These are phyloP conservation scores for Bolinopsis microptera DNA, from an alignment of 37 sponge, comb jelly and placozoan genomes.

Conservation along the genomic window DNA sequence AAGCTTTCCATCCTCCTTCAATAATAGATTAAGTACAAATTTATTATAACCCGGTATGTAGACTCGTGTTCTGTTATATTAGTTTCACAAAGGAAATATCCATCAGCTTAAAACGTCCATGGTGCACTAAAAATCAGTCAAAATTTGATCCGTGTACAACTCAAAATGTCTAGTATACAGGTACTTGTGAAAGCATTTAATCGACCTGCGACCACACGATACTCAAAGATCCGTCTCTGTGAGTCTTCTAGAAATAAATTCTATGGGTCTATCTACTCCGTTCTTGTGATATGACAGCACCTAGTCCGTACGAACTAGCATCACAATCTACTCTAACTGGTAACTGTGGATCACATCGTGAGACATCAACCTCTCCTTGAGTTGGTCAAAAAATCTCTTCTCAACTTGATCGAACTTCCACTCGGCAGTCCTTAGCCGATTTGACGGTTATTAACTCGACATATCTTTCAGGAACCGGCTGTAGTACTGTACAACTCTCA, in stretches of 20 bases:
- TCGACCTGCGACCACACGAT: too few species aligned
- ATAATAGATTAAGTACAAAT: too few species aligned
- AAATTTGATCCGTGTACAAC: too few species aligned
- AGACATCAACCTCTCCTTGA: not conserved
- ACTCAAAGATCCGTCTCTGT: conserved; percentile 60
- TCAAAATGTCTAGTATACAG: too few species aligned
- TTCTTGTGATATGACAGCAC: conserved; percentile 70
- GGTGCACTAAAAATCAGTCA: too few species aligned
- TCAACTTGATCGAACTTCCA: not conserved
- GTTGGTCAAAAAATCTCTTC: not conserved
- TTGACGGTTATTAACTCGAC: conserved; percentile 28
- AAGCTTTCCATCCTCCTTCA: too few species aligned
- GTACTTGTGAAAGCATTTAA: too few species aligned
- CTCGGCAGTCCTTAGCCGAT: conserved; percentile 30
- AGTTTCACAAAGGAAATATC: too few species aligned
- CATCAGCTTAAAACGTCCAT: too few species aligned
- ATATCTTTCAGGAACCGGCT: not conserved
- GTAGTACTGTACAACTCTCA: conserved; percentile 54
- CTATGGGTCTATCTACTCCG: conserved; percentile 69
- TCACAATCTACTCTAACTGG: conserved; percentile 51
- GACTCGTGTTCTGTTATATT: too few species aligned
- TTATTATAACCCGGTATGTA: too few species aligned
- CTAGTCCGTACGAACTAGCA: conserved; percentile 70
- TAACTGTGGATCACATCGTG: not conserved
- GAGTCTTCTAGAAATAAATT: conserved; percentile 72